Evolutionary conservation across 2,888 invertebrate genomes (phyloP), one percentile per base, ranked within the genome.

Genomic region (Abscondita cerata): DNA sequence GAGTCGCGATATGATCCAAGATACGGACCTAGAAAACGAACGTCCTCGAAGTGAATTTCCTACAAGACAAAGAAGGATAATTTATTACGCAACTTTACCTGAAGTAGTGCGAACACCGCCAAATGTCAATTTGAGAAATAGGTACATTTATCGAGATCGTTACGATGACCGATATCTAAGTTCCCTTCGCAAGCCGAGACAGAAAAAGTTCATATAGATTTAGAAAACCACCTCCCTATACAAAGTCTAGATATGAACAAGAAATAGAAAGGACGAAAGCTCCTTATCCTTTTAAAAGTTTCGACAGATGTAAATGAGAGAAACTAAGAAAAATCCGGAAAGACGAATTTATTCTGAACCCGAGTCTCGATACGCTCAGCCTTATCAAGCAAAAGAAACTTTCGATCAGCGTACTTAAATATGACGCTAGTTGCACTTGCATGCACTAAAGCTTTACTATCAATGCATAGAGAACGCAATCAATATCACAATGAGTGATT

Each of bases 1-100:
- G 58, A 65, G 51, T 58, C 52, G 1, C 47, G 64, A 20, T 61
- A 58, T 20, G 52, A 62, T 44, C 55, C 65, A 2, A 57, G 54
- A 31, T 62, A 52, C 31, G 56, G 50, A 1, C 1, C 36, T 20
- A n/a, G 59, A 62, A 44, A 33, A 34, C 20, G 63, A 63, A 13
- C 52, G 56, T 11, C 33, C 59, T 46, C 54, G 56, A 3, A 40
- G 47, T 8, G 59, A 59, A 41, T 51, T 40, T 19, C 38, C 47
- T 5, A 54, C 19, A 36, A 54, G 59, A 72, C 85, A 85, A 5
- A 85, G 85, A 70, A 83, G 89, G 59, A 87, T 89, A 55, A 87
- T 89, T 58, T 89, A 89, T 73, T 89, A 89, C 68, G 88, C 89
- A 0, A 88, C 88, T 73, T 78, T 89, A 20, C 89, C 89, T 8